phyloP scores from a whole-genome alignment of 2,888 invertebrate genomes.

The Eumerus sabulonum region DNA sequence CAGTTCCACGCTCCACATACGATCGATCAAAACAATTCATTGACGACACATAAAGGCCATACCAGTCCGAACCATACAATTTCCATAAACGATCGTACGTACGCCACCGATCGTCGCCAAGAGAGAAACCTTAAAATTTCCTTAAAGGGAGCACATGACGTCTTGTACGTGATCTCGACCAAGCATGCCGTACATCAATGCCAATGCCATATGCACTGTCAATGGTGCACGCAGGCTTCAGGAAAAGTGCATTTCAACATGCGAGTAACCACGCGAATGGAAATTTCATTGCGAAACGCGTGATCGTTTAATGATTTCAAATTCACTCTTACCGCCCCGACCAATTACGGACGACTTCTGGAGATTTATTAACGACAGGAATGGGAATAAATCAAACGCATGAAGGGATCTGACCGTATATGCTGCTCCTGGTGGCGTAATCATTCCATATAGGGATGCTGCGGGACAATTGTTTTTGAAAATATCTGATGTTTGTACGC shows the following conservation, averaged over 20 bases:
- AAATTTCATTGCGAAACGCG: slow-evolving; percentile 27
- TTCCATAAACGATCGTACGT: slow-evolving; percentile 30
- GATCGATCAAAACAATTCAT: no score
- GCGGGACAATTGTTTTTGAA: slow-evolving; percentile 30
- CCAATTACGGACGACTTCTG: slow-evolving; percentile 17
- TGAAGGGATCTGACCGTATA: slow-evolving; percentile 48
- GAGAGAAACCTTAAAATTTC: slow-evolving; percentile 54
- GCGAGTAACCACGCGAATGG: slow-evolving; percentile 1
- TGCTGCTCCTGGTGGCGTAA: slow-evolving; percentile 36
- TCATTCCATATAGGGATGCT: slow-evolving; percentile 39
- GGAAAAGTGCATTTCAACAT: not conserved
- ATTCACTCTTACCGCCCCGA: not conserved
- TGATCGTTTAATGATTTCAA: slow-evolving; percentile 22
- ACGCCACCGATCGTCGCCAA: slow-evolving; percentile 6
- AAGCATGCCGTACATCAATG: not conserved
- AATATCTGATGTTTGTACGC: slow-evolving; percentile 5
- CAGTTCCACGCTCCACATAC: no score
- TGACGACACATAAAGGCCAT: not conserved
- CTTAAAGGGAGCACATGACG: slow-evolving; percentile 31
- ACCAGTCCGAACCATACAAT: not conserved
- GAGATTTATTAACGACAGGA: not conserved
- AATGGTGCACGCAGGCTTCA: slow-evolving; percentile 33
- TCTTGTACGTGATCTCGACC: slow-evolving; percentile 43
- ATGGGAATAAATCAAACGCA: slow-evolving; percentile 45
- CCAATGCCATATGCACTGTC: not conserved